A percentile compares a stretch with the other conserved stretches of the same genome.
Evolutionary conservation across 2,797 vertebrate species (phyloP).

Genomic region (Chaunax sp.): DNA sequence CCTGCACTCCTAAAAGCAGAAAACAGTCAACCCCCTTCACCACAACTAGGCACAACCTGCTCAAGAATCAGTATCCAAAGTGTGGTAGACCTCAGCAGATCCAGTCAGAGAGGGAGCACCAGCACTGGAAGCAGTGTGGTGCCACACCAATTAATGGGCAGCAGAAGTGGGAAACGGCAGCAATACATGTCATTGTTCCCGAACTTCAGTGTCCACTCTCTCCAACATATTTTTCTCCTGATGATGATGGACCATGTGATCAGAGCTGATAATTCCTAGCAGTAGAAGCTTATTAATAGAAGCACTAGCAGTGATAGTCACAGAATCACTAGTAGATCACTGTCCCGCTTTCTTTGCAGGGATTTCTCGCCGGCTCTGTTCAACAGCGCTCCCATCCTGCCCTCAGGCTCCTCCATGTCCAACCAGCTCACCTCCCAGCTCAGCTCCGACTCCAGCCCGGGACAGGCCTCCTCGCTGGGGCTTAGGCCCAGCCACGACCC

Average conservation of each 20-base stretch:
- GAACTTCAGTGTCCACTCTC: background rate
- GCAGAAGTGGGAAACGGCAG: background rate
- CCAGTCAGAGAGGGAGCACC: background rate
- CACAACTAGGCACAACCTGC: background rate
- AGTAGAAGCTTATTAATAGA: background rate
- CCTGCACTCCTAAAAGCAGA: background rate
- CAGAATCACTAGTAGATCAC: background rate
- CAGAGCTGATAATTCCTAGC: background rate
- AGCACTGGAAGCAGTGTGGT: too few relatives aligned
- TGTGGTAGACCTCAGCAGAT: background rate
- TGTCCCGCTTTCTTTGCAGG: conserved; percentile 72
- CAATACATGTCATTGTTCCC: background rate
- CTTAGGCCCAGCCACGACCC: conserved; percentile 87
- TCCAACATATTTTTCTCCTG: background rate
- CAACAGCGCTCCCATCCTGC: conserved; percentile 96
- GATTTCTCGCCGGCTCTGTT: conserved; percentile 98
- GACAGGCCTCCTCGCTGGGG: conserved; percentile 86
- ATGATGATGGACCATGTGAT: background rate
- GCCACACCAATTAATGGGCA: background rate
- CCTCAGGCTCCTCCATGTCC: conserved; percentile 91
- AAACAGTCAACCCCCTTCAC: background rate
- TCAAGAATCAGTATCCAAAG: background rate
- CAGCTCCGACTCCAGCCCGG: conserved; percentile 88
- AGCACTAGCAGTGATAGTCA: background rate
- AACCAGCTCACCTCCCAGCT: conserved; percentile 92